Evolutionary conservation across 92 coral and sea anemone species (phyloP), one percentile per base, ranked within the genome.

Genomic region (Metridium senile): DNA sequence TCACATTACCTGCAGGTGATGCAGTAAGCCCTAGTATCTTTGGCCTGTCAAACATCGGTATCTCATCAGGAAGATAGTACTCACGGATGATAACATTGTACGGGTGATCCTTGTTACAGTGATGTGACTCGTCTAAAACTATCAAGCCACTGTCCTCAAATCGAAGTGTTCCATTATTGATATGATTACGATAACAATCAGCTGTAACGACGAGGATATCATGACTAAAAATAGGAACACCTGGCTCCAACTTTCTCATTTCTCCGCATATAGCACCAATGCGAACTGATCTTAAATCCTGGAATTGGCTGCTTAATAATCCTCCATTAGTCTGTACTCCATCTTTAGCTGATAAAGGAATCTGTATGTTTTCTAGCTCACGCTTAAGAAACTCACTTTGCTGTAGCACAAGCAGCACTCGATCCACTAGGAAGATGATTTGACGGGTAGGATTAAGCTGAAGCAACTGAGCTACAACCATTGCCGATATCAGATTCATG

Each of bases 241-340:
- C 89, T 25, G 76, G 90, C 65, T 92, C 97, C 33, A 92, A 80
- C 33, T 88, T 89, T 20, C 93, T 82, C 97, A 92, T 92, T 67
- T 92, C 97, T 20, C 97, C 97, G 45, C 97, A 92, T 3, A 92
- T 89, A n/a, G 97, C 97, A 11, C 97, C 97, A 33, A 92, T 81
- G 33, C 97, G 93, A 34, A 92, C 71, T 13, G 93, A 78, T 39
- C 97, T 75, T 26, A 35, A 35, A 1, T 32, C 78, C 11, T 1
- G 27, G 26, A 25, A 33, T 26, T 49, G 61, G 17, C 59, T 29
- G 43, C 7, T 19, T 18, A 58, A 25, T 26, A 29, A 45, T 20
- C 32, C 23, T 25, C 19, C 61, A 34, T 32, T 27, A 11, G 68
- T 53, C 9, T 74, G 78, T 47, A 66, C 70, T 10, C 33, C 74